These are phyloP conservation scores for Marisa cornuarietis DNA, from an alignment of 1,140 invertebrate genomes.

Conservation along the genomic window DNA sequence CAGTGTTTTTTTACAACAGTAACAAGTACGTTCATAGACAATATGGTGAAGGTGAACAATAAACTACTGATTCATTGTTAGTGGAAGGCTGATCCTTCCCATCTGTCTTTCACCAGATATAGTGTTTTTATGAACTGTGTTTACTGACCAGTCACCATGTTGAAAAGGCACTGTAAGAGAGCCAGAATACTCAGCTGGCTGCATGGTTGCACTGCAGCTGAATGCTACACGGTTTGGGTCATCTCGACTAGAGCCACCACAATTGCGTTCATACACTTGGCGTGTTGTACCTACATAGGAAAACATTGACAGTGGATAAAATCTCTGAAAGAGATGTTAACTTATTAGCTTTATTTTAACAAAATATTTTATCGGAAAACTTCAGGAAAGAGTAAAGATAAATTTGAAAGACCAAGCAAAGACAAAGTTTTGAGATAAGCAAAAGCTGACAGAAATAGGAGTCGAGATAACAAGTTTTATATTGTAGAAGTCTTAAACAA, in stretches of 20 bases:
- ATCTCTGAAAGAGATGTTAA: neutral
- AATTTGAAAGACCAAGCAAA: neutral
- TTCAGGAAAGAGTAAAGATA: neutral
- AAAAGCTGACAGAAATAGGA: no score
- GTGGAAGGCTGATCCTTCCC: neutral
- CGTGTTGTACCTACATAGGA: neutral
- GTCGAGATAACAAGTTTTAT: no score
- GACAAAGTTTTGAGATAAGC: neutral
- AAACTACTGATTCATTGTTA: neutral
- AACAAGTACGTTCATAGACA: neutral
- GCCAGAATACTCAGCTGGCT: neutral
- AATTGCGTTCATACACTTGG: neutral
- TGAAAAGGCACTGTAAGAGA: neutral
- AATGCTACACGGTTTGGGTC: neutral
- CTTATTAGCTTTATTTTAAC: no score
- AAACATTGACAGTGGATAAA: neutral
- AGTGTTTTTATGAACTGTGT: neutral
- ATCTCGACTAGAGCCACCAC: neutral
- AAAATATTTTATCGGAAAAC: neutral
- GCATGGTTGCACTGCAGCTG: neutral
- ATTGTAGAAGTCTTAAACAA: no score
- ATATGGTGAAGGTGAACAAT: neutral
- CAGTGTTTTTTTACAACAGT: neutral
- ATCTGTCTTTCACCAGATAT: no score
- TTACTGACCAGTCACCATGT: constrained; percentile 9